phyloP scores from a whole-genome alignment of 2,113 vertebrate genomes.

The Apaloderma vittatum region DNA sequence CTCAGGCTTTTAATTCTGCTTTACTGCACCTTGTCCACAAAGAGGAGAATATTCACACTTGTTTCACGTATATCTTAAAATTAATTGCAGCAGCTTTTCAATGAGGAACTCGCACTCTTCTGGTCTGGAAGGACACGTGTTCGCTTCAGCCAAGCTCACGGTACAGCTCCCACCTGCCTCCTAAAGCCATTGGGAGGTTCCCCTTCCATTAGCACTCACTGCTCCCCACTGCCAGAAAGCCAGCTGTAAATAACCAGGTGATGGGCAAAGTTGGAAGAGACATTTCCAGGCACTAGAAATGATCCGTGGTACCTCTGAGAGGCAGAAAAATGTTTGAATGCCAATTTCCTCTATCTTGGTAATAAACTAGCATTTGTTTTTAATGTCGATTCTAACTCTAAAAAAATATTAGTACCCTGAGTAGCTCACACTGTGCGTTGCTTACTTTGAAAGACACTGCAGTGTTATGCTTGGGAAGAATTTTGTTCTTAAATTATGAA shows the following conservation, averaged over 20 bases:
- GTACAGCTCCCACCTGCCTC: not conserved
- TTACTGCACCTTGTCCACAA: not conserved
- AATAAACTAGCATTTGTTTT: not conserved
- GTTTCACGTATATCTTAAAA: not conserved
- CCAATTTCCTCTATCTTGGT: not conserved
- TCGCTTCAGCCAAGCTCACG: not conserved
- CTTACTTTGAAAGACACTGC: not conserved
- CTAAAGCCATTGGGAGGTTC: not conserved
- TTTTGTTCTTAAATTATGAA: not conserved
- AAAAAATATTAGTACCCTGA: not conserved
- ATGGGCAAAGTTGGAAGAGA: not conserved
- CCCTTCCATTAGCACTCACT: rapidly evolving
- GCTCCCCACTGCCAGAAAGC: not conserved
- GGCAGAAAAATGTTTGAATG: not conserved
- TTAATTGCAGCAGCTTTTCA: not conserved
- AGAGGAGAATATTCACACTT: not conserved
- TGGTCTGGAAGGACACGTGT: not conserved
- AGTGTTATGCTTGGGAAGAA: not conserved
- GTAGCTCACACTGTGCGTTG: not conserved
- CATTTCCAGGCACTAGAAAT: not conserved
- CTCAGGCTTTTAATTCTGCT: not conserved
- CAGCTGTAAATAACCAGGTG: not conserved
- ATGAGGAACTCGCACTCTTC: not conserved
- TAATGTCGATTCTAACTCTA: not conserved
- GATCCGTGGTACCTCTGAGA: not conserved